Percentiles rank a stretch among this genome's conserved stretches.
Evolutionary conservation across 2,797 vertebrate species (phyloP).

Genomic region (Thripadectes ignobilis): DNA sequence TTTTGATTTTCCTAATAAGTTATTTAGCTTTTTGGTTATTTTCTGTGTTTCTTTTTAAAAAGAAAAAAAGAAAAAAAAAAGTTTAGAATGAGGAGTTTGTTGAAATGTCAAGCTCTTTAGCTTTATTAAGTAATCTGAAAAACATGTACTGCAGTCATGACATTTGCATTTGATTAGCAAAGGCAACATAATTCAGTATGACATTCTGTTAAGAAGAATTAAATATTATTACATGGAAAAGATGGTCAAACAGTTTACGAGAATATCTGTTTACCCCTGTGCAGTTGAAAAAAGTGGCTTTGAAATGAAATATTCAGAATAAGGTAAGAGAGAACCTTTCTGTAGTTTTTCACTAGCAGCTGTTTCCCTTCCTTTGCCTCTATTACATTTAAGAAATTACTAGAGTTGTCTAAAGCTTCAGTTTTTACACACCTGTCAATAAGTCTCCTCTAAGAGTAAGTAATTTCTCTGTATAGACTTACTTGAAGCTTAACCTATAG

Average conservation of each 20-base stretch:
- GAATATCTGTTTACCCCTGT: background rate
- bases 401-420: background rate
- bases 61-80: background rate
- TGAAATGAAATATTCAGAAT: background rate
- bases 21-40: background rate
- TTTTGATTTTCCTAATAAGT: background rate
- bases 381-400: background rate
- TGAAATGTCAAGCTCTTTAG: background rate
- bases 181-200: background rate
- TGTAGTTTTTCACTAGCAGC: background rate
- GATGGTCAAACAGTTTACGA: background rate
- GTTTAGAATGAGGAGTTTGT: background rate
- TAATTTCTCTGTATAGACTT: background rate
- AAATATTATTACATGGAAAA: background rate
- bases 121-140: slow-evolving; percentile 15
- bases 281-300: background rate
- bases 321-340: background rate
- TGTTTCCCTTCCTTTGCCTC: background rate
- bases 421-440: background rate
- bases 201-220: background rate
- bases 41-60: background rate
- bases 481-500: background rate
- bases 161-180: slow-evolving; percentile 6
- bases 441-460: background rate
- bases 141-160: background rate